phyloP scores from a whole-genome alignment of 2,888 invertebrate genomes.

The Heliconius ethilla region DNA sequence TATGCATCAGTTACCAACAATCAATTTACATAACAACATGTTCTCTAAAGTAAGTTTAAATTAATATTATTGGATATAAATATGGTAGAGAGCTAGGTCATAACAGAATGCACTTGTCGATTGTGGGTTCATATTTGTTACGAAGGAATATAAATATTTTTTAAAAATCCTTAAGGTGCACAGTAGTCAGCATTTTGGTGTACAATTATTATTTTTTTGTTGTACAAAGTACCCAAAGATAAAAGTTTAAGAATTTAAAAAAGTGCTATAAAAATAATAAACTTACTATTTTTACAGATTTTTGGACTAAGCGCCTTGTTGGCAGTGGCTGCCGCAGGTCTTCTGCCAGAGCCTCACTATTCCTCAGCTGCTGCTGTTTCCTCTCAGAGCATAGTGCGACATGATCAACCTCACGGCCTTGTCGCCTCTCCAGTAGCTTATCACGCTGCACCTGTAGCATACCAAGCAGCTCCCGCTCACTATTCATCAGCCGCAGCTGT shows the following conservation, averaged over 20 bases:
- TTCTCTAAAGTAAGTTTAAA: constrained; percentile 68
- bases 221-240: neutral
- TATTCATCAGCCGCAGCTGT: constrained; percentile 53
- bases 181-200: neutral
- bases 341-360: constrained; percentile 60
- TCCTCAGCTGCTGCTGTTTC: constrained; percentile 60
- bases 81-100: neutral
- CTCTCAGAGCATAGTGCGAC: constrained; percentile 63
- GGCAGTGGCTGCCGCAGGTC: constrained; percentile 58
- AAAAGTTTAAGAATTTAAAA: neutral
- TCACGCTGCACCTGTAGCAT: constrained; percentile 51
- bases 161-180: neutral
- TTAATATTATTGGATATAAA: neutral
- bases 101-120: neutral
- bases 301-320: constrained; percentile 63
- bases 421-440: constrained; percentile 52
- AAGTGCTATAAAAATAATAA: neutral
- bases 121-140: neutral
- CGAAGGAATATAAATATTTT: neutral
- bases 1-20: constrained; percentile 61
- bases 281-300: constrained; percentile 17
- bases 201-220: neutral
- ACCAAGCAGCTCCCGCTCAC: constrained; percentile 51
- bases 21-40: constrained; percentile 50
- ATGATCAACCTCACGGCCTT: constrained; percentile 54